Evolutionary conservation across 2,113 vertebrate genomes (phyloP).

Genomic region (Dipodomys spectabilis): DNA sequence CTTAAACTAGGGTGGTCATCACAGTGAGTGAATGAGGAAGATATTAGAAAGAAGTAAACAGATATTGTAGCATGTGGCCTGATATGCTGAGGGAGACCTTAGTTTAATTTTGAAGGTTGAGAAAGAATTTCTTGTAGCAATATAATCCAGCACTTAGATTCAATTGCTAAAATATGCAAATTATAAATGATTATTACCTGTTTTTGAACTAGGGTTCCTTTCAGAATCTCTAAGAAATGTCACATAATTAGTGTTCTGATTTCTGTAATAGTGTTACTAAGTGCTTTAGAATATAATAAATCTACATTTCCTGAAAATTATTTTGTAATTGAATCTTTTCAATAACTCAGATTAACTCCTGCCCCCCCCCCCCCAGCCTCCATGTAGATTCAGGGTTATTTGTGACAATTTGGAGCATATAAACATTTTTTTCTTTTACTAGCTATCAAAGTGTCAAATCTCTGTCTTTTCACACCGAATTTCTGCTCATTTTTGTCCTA

Average conservation of each 20-base stretch:
- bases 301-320: slow-evolving; percentile 40
- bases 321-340: neutral
- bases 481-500: neutral
- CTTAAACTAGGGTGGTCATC: neutral
- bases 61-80: neutral
- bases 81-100: neutral
- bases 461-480: neutral
- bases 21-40: neutral
- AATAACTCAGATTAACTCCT: neutral
- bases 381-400: neutral
- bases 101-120: slow-evolving; percentile 31
- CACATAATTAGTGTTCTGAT: slow-evolving; percentile 28
- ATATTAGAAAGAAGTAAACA: neutral
- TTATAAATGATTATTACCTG: slow-evolving; percentile 40
- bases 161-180: slow-evolving; percentile 38
- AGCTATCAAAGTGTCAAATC: neutral
- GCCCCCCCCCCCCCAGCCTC: neutral
- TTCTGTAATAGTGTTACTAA: neutral
- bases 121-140: neutral
- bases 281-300: slow-evolving; percentile 43
- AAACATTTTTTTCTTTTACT: neutral
- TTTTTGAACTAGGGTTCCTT: slow-evolving; percentile 28
- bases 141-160: slow-evolving; percentile 15
- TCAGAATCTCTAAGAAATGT: slow-evolving; percentile 58
- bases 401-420: neutral